phyloP scores from a whole-genome alignment of 2,797 vertebrate genomes.

The Sus cebifrons region DNA sequence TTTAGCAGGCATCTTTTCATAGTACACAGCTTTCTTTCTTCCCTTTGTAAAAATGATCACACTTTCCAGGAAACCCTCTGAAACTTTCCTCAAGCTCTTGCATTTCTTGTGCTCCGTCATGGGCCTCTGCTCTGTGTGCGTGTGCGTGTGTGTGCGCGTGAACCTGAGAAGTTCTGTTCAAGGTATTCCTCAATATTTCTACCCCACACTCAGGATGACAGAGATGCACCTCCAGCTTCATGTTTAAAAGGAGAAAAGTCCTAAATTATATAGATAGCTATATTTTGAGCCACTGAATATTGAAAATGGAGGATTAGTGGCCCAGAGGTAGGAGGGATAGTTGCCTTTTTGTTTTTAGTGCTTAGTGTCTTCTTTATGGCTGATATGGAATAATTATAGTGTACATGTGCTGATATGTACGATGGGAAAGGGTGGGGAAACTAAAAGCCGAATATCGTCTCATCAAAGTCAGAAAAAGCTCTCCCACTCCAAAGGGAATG shows the following conservation, averaged over 20 bases:
- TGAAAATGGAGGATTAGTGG: background rate
- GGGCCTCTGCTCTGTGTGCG: background rate
- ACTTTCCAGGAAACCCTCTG: background rate
- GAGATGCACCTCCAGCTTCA: background rate
- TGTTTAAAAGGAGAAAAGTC: background rate
- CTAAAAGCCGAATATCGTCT: background rate
- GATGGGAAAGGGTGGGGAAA: background rate
- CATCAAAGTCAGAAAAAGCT: background rate
- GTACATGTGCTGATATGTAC: background rate
- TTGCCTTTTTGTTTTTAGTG: background rate
- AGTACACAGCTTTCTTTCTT: background rate
- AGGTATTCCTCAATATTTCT: background rate
- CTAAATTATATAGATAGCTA: background rate
- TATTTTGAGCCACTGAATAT: background rate
- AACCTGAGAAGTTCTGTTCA: background rate
- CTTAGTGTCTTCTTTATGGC: constrained; percentile 3
- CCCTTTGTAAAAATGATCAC: background rate
- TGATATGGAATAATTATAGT: background rate
- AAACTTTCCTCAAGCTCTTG: background rate
- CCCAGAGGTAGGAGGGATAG: background rate
- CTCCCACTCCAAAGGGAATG: background rate
- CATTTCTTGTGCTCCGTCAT: background rate
- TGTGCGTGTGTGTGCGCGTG: background rate
- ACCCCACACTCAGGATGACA: background rate
- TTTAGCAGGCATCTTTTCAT: background rate